Evolutionary conservation across 2,888 invertebrate genomes (phyloP), one percentile per base, ranked within the genome.

Genomic region (Leucophenga montana): DNA sequence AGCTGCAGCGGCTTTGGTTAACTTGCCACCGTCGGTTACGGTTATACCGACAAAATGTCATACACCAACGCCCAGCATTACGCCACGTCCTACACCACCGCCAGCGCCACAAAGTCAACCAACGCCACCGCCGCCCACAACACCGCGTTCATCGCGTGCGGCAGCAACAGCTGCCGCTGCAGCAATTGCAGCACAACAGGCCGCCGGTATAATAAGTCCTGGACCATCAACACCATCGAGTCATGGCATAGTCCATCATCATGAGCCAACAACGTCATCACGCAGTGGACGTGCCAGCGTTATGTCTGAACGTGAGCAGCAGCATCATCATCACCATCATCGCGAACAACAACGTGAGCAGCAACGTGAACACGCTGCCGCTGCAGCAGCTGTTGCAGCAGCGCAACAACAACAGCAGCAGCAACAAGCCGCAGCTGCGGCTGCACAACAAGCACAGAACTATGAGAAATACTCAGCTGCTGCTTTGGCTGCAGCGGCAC

Each of bases 51-150:
- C 87, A 54, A 88, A 88, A 81, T 87, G 88, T 78, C 88, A 88
- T 72, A 85, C 88, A 59, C 87, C 87, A 68, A 88, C 88, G 53
- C 88, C 88, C 76, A 91, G 91, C 68, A 88, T 90, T 73, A 89
- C 91, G 61, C 90, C 91, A 68, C 90, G 92, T 61, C 91, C 92
- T 16, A 90, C 90, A 75, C 90, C 90, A 68, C 90, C 91, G 62
- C 88, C 90, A 71, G 89, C 90, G n/a, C 71, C 61, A 53, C 82
- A 80, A 65, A 90, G 89, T 74, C 85, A 89, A 77, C 91, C 86
- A 59, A 86, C 88, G 67, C 87, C 87, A 71, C 87, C 85, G 62
- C 75, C 86, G 62, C 75, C 86, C 16, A 80, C 78, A 31, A 79
- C 85, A 31, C 80, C 85, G 56, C 85, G 88, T 61, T 86, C 87